Conservation (phyloP, 1,140 invertebrate genomes). For the Leucophenga varia region DNA sequence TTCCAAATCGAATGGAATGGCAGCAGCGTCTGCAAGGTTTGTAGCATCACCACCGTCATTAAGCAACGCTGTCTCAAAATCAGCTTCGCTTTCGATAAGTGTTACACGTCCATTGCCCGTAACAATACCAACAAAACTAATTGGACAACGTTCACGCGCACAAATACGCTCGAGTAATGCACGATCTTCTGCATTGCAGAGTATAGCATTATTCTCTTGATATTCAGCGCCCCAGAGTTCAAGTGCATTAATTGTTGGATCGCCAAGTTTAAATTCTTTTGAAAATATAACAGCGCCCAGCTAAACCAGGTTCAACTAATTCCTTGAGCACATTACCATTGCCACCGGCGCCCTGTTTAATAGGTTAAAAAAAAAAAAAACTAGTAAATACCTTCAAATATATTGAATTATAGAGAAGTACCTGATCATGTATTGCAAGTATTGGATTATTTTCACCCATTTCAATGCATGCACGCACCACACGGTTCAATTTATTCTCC, state of each 20-base stretch:
- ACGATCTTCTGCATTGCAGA: constrained; percentile 70
- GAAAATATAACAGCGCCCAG: constrained; percentile 89
- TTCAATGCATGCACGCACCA: constrained; percentile 91
- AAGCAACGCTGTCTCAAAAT: constrained; percentile 52
- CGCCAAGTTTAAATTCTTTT: constrained; percentile 86
- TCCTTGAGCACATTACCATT: constrained; percentile 99
- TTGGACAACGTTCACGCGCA: constrained; percentile 84
- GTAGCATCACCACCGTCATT: constrained; percentile 31
- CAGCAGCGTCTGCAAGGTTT: too few relatives aligned
- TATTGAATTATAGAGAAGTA: constrained; percentile 1
- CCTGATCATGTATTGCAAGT: constrained; percentile 61
- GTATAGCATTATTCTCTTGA: constrained; percentile 92
- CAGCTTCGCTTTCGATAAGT: constrained; percentile 66
- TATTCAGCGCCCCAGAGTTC: constrained; percentile 99
- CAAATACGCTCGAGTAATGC: constrained; percentile 72
- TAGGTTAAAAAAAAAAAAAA: too few relatives aligned
- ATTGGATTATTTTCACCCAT: constrained; percentile 82
- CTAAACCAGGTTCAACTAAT: constrained; percentile 79
- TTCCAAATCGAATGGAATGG: constrained; percentile 76
- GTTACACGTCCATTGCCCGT: constrained; percentile 84
- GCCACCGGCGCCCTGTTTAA: constrained; percentile 86
- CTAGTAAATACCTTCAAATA: too few relatives aligned
- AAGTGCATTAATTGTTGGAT: constrained; percentile 88
- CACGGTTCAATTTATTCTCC: constrained; percentile 95
- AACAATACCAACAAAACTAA: constrained; percentile 90